Evolutionary conservation across 30 jellyfish, hydroid and myxozoan species (phyloP).

Genomic region (Catostylus mosaicus): DNA sequence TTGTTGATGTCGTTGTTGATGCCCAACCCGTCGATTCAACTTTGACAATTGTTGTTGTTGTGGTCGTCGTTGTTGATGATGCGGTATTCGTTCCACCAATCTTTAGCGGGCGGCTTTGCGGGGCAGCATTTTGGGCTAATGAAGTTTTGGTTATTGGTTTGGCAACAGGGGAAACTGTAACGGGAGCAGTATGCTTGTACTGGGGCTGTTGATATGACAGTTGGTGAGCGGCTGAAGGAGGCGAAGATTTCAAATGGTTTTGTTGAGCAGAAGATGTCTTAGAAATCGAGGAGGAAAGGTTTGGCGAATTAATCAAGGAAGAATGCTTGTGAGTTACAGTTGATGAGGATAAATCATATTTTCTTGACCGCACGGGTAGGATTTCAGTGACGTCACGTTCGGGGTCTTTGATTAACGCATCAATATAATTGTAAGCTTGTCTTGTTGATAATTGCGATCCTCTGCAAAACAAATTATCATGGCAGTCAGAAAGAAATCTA

Average conservation of each 20-base stretch:
- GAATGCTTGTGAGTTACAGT: constrained; percentile 34
- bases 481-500: no score
- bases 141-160: not conserved
- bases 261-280: constrained; percentile 1
- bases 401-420: constrained; percentile 91
- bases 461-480: constrained; percentile 44
- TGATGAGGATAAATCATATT: constrained; percentile 30
- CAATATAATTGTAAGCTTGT: constrained; percentile 90
- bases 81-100: constrained; percentile 48
- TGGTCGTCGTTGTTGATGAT: constrained; percentile 17
- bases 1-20: constrained; percentile 1
- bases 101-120: constrained; percentile 60
- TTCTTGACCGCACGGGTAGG: constrained; percentile 77
- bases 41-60: constrained; percentile 18
- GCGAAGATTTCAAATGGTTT: constrained; percentile 16
- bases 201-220: constrained; percentile 23
- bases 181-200: constrained; percentile 8
- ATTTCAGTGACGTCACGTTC: constrained; percentile 93
- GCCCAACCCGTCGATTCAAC: constrained; percentile 64
- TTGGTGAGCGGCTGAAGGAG: constrained; percentile 34
- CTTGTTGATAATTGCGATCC: constrained; percentile 92
- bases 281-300: not conserved
- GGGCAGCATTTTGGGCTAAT: constrained; percentile 23
- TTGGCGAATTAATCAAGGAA: constrained; percentile 14
- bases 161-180: not conserved